phyloP scores from a whole-genome alignment of 1,140 invertebrate genomes.

The Pogonomyrmex barbatus region DNA sequence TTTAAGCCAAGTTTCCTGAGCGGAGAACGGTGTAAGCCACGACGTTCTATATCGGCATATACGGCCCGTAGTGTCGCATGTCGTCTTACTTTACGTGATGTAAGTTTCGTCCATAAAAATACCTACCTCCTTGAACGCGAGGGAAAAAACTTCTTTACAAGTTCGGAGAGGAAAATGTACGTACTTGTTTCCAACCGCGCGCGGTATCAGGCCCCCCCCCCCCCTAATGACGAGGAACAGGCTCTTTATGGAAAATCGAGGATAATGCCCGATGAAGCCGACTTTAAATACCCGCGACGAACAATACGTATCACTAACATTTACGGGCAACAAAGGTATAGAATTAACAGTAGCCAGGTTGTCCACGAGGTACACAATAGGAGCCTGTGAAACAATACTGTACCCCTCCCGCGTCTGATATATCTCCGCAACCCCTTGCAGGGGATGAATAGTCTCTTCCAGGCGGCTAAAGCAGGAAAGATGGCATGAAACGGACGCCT shows the following conservation, averaged over 20 bases:
- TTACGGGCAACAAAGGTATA: constrained; percentile 44
- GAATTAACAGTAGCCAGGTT: constrained; percentile 69
- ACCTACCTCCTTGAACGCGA: neutral
- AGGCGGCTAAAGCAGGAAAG: constrained; percentile 71
- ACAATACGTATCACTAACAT: constrained; percentile 54
- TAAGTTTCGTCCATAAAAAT: constrained; percentile 27
- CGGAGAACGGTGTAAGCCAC: constrained; percentile 1
- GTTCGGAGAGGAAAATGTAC: neutral
- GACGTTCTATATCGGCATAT: constrained; percentile 29
- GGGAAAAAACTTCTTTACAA: neutral
- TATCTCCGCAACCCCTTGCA: constrained; percentile 56
- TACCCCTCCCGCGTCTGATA: constrained; percentile 44
- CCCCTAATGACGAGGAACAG: neutral
- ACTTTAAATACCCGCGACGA: constrained; percentile 47
- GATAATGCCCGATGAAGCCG: constrained; percentile 35
- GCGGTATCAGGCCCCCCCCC: neutral
- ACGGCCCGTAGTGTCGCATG: constrained; percentile 1
- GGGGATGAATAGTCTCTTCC: constrained; percentile 70
- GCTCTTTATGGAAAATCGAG: constrained; percentile 28
- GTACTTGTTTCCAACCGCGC: too few species aligned
- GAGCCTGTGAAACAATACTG: constrained; percentile 63
- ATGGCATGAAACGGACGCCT: constrained; percentile 69
- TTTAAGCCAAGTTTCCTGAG: constrained; percentile 43
- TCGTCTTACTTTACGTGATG: constrained; percentile 34
- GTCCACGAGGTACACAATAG: constrained; percentile 33